Base-by-base conservation (phyloP, 2,797 vertebrate species). In the Amazona ochrocephala region DNA sequence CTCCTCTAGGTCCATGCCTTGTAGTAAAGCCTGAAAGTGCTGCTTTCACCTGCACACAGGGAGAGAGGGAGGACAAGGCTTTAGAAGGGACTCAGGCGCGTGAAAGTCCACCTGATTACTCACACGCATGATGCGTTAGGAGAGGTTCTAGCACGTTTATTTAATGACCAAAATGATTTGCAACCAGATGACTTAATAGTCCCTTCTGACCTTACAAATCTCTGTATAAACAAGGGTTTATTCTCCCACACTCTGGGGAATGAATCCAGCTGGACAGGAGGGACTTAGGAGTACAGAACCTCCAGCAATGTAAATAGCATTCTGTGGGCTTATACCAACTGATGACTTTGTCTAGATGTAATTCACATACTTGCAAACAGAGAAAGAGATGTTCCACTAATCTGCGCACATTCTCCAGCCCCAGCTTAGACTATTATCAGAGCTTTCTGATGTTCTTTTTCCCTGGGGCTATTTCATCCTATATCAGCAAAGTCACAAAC, bases 151-250 rank as follows among this genome's bases (percentile, higher is more conserved):
- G 53, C 56, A 65, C 2, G 0, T 60, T 96, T 86, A 84, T 54
- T 64, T 67, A 79, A 89, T 8, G 3, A 91, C 51, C 45, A 66
- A 22, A 80, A 65, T 80, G 19, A 70, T 78, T 89, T 94, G 86
- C 15, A 29, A 90, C 37, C 65, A 80, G 70, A 95, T 95, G 74
- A 96, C 80, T 83, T 87, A 82, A 91, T 51, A 79, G 86, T 80
- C 75, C 91, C 86, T 80, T 77, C 88, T 89, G 93, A 93, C 91
- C 84, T 92, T 83, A 77, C 30, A 90, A 62, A 89, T 83, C 76
- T 89, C 78, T 81, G 53, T 90, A 78, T 66, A 93, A 96, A 95
- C 93, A 91, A 84, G 56, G 72, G 30, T 62, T 95, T 95, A 77
- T 77, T 91, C 88, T 94, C 67, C 68, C 75, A 80, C 71, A 77